A percentile compares a stretch with the other conserved stretches of the same genome.
Conservation (phyloP, 1,140 invertebrate genomes). For the Adelges cooleyi region DNA sequence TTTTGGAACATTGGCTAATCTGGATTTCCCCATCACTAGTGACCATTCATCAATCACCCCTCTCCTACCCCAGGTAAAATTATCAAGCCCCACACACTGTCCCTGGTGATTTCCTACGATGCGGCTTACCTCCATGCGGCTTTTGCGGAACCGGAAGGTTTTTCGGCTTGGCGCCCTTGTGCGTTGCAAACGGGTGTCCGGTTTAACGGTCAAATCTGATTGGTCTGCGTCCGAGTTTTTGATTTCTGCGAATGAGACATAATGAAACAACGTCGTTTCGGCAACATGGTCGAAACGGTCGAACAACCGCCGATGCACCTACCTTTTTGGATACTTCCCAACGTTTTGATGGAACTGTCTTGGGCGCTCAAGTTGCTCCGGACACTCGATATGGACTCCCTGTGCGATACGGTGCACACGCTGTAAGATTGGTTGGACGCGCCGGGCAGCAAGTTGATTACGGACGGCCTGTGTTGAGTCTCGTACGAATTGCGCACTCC, state of each 20-base stretch:
- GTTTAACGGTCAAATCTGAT: conserved; percentile 33
- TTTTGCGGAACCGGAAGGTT: conserved; percentile 78
- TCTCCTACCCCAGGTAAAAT: too few species aligned
- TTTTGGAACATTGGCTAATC: too few species aligned
- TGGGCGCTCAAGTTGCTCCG: conserved; percentile 15
- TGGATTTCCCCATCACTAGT: too few species aligned
- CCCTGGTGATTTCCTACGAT: too few species aligned
- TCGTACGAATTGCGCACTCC: conserved; percentile 5
- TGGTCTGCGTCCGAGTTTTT: conserved; percentile 57
- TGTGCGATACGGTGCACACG: conserved; percentile 35
- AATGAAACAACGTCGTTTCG: too few species aligned
- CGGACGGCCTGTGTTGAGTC: conserved; percentile 17
- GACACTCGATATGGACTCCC: conserved; percentile 26
- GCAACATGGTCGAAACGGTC: conserved; percentile 27
- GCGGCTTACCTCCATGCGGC: conserved; percentile 36
- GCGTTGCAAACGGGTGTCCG: conserved; percentile 69
- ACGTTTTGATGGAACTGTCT: neutral
- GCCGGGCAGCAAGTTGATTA: conserved; percentile 23
- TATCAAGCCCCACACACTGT: too few species aligned
- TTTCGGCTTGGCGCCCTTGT: conserved; percentile 88
- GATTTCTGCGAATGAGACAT: conserved; percentile 48
- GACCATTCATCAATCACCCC: too few species aligned
- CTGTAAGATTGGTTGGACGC: conserved; percentile 28
- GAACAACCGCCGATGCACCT: conserved; percentile 35
- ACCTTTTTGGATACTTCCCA: neutral